Percentiles rank a stretch among this genome's conserved stretches.
Evolutionary conservation across 2,888 invertebrate genomes (phyloP).

Genomic region (Trilocha varians): DNA sequence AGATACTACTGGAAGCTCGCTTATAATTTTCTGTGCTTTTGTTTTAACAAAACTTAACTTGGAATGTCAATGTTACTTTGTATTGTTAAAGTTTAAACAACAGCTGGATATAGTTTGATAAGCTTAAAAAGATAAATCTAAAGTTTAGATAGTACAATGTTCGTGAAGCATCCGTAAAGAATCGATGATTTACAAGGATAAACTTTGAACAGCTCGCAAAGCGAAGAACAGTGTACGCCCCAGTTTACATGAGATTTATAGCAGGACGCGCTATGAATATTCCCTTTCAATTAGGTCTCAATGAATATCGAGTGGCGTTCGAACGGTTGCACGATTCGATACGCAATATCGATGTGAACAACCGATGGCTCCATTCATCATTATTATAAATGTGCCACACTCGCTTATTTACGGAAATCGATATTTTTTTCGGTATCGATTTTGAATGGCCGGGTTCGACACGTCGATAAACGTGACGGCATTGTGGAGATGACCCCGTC

Average conservation of each 20-base stretch:
- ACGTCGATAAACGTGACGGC: conserved; percentile 64
- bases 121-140: background rate
- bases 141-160: background rate
- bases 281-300: conserved; percentile 66
- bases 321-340: conserved; percentile 59
- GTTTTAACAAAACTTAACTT: too few species aligned
- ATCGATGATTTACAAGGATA: conserved; percentile 40
- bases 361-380: conserved; percentile 67
- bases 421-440: conserved; percentile 70
- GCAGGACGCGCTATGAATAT: conserved; percentile 50
- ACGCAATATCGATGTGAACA: conserved; percentile 62
- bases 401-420: conserved; percentile 74
- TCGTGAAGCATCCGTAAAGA: background rate
- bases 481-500: conserved; percentile 63
- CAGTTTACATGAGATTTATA: conserved; percentile 62
- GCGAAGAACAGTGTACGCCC: conserved; percentile 42
- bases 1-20: too few species aligned
- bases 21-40: too few species aligned
- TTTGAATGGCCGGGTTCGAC: conserved; percentile 62
- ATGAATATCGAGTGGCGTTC: conserved; percentile 48
- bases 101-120: background rate
- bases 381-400: conserved; percentile 72
- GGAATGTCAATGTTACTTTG: background rate
- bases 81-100: background rate
- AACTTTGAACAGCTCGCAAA: conserved; percentile 24